phyloP scores from a whole-genome alignment of 2,797 vertebrate genomes.

The Pyrocephalus nanus region DNA sequence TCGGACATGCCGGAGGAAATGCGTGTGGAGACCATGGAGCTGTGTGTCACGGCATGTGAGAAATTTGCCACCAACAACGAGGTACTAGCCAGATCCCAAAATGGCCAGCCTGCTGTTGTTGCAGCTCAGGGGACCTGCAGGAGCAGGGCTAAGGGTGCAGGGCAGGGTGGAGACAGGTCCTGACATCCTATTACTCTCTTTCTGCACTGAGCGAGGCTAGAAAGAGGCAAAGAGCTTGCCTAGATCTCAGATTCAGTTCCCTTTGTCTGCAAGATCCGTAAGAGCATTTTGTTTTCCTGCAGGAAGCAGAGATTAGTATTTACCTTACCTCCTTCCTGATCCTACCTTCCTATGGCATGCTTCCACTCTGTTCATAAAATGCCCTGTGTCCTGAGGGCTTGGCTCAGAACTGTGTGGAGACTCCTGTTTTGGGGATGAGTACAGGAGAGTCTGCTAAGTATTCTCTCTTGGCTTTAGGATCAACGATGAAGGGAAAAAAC shows the following conservation, averaged over 20 bases:
- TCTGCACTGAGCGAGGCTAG: background rate
- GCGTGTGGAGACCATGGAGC: conserved; percentile 93
- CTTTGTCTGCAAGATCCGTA: background rate
- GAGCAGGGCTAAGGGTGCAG: background rate
- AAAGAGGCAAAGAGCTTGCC: background rate
- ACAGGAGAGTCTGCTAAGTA: background rate
- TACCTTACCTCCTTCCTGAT: background rate
- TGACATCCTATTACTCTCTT: background rate
- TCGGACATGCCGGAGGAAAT: conserved; percentile 98
- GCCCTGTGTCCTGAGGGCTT: background rate
- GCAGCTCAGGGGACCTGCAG: background rate
- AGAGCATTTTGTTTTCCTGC: background rate
- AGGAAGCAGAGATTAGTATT: background rate
- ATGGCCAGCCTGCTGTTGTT: background rate
- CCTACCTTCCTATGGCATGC: background rate
- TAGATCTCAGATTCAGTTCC: background rate
- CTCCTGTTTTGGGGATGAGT: background rate
- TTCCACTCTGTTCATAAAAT: background rate
- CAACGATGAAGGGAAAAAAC: background rate
- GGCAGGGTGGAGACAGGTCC: background rate
- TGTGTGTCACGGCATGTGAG: conserved; percentile 94
- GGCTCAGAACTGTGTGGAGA: background rate
- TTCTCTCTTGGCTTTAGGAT: background rate
- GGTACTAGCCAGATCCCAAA: conserved; percentile 69
- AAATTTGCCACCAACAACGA: conserved; percentile 97